A percentile compares a stretch with the other conserved stretches of the same genome.
Conservation (phyloP, 2,797 vertebrate genomes). For the Amblyraja radiata region DNA sequence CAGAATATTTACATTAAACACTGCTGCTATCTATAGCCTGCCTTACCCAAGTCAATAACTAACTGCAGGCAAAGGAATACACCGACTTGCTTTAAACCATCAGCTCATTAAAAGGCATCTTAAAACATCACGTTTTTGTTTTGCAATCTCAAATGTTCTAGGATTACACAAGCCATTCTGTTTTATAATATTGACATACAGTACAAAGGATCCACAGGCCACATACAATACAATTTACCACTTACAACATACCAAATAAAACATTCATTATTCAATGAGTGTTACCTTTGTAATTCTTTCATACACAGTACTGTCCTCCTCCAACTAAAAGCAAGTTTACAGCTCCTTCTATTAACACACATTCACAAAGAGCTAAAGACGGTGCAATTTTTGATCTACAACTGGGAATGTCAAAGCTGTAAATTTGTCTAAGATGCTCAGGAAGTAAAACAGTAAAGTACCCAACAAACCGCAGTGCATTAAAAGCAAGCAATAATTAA, state of each 20-base stretch:
- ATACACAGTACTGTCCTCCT: not conserved
- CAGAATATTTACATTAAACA: conserved; percentile 35
- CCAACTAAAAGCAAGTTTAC: conserved; percentile 32
- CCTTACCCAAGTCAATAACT: conserved; percentile 11
- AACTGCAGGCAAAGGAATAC: not conserved
- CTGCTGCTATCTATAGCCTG: not conserved
- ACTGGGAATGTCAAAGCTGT: conserved; percentile 27
- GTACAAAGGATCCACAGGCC: conserved; percentile 32
- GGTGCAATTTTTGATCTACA: conserved; percentile 30
- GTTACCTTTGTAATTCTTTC: conserved; percentile 1
- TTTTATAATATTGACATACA: conserved; percentile 33
- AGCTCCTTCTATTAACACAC: conserved; percentile 24
- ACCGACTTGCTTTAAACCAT: not conserved
- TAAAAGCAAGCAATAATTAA: conserved; percentile 38
- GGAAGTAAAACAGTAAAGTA: conserved; percentile 24
- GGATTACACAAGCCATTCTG: conserved; percentile 10
- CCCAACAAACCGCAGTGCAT: conserved; percentile 28
- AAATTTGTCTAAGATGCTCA: conserved; percentile 35
- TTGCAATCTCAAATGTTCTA: conserved; percentile 3
- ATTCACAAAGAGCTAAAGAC: conserved; percentile 31
- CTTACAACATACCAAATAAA: conserved; percentile 24
- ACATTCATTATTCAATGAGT: conserved; percentile 24
- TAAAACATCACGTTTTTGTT: not conserved
- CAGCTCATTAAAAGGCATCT: not conserved
- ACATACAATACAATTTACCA: conserved; percentile 36